Base-by-base conservation (phyloP, 1,140 invertebrate species). In the Phocides pigmalion region DNA sequence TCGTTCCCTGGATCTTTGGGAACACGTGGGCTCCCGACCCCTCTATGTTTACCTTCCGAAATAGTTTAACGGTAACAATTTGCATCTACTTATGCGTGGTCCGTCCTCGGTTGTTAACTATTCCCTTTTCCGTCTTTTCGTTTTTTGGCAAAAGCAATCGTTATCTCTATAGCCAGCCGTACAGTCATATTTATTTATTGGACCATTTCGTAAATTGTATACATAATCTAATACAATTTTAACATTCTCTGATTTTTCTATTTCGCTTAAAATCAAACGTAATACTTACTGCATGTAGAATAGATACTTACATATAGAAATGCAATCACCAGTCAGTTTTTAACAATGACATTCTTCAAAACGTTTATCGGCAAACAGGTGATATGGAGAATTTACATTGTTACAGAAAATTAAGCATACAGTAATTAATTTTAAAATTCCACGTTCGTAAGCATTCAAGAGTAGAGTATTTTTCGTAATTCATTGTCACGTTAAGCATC, bases 41-140 rank as follows among this genome's bases (percentile, higher is more conserved):
- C 84, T 76, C 78, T 77, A 59, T 90, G 88, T 89, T 90, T 90
- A 89, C 88, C 85, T 89, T 83, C 80, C 79, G 77, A 88, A 90
- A 89, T 90, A 90, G 88, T 90, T 89, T 89, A 89, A 89, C 87
- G 81, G 81, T 72, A 71, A 82, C 88, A 87, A 90, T 90, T 90
- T 90, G 87, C 88, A 90, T 90, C 79, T 87, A 74, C 79, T 89
- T 89, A 89, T 90, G 85, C 87, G 76, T 51, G 73, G 82, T 68
- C 81, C 87, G 81, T 84, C 88, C 87, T 87, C 70, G 66, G 75
- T 87, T 84, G 82, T 89, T 89, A 89, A 84, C 82, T 81, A 76
- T 76, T 67, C 77, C 81, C 80, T 82, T 81, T 80, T 46, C 28
- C 56, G 56, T 59, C 56, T 59, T 59, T 32, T 16, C 56, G 56